A percentile compares a stretch with the other conserved stretches of the same genome.
Conservation (phyloP, 23 tunicate species). For the Corella eumyota region DNA sequence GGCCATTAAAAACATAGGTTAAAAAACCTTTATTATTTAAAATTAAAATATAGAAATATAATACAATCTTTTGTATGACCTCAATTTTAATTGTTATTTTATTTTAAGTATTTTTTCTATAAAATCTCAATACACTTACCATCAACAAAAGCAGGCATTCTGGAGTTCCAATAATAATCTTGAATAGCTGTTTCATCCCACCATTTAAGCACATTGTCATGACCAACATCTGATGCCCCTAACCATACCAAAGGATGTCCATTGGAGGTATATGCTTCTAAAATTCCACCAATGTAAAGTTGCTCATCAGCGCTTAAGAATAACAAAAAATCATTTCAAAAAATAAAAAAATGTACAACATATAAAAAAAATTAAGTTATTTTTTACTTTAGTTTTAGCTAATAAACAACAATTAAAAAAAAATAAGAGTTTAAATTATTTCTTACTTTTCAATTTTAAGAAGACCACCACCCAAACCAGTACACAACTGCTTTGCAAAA, state of each 20-base stretch:
- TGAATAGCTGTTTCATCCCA: slow-evolving; percentile 49
- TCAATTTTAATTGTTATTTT: no score
- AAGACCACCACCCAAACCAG: slow-evolving; percentile 47
- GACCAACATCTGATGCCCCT: slow-evolving; percentile 69
- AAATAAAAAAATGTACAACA: not conserved
- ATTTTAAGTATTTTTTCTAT: no score
- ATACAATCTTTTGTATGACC: no score
- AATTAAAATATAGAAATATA: no score
- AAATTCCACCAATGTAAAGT: slow-evolving; percentile 25
- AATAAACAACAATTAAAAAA: not conserved
- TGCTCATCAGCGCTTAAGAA: slow-evolving; percentile 7
- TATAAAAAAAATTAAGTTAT: slow-evolving; percentile 3
- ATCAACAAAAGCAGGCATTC: slow-evolving; percentile 23
- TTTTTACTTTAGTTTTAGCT: not conserved
- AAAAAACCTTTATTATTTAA: no score
- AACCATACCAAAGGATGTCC: slow-evolving; percentile 52
- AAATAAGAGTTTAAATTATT: no score
- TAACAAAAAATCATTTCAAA: not conserved
- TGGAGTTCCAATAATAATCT: slow-evolving; percentile 21
- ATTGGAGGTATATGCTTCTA: slow-evolving; percentile 15
- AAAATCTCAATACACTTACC: no score
- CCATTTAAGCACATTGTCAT: slow-evolving; percentile 46
- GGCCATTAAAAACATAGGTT: no score
- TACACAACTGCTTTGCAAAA: slow-evolving; percentile 43
- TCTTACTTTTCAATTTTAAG: slow-evolving; percentile 54